A percentile compares a stretch with the other conserved stretches of the same genome.
Conservation (phyloP, 2,888 invertebrate species). For the Calameuta pallipes region DNA sequence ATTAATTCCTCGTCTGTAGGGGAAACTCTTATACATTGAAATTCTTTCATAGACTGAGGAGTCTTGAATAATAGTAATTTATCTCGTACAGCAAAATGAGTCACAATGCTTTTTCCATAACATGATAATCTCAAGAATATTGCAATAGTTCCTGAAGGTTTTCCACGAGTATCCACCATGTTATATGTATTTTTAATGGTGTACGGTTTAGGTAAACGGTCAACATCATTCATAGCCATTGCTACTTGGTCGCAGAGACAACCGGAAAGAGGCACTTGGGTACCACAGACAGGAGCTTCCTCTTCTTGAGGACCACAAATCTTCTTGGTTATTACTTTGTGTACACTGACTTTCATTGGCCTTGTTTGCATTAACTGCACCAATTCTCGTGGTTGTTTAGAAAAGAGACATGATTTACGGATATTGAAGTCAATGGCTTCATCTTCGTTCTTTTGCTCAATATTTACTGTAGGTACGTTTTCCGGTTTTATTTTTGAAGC, state of each 20-base stretch:
- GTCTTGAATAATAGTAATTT: slow-evolving; percentile 51
- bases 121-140: slow-evolving; percentile 51
- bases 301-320: slow-evolving; percentile 20
- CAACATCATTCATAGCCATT: slow-evolving; percentile 33
- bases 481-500: slow-evolving; percentile 23
- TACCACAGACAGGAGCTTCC: slow-evolving; percentile 29
- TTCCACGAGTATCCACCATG: slow-evolving; percentile 35
- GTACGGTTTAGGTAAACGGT: slow-evolving; percentile 35
- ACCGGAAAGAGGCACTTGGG: slow-evolving; percentile 36
- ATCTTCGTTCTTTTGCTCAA: not conserved
- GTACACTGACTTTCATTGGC: slow-evolving; percentile 33
- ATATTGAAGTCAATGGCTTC: slow-evolving; percentile 34
- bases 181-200: slow-evolving; percentile 42
- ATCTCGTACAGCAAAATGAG: slow-evolving; percentile 46
- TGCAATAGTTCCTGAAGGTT: slow-evolving; percentile 49
- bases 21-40: slow-evolving; percentile 35
- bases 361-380: slow-evolving; percentile 33
- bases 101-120: slow-evolving; percentile 53
- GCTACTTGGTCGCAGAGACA: slow-evolving; percentile 42
- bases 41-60: slow-evolving; percentile 41
- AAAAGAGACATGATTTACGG: slow-evolving; percentile 45
- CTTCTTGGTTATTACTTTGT: slow-evolving; percentile 19
- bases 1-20: slow-evolving; percentile 18
- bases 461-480: not conserved
- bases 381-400: slow-evolving; percentile 35